Evolutionary conservation across 1,140 invertebrate genomes (phyloP), one percentile per base, ranked within the genome.

Genomic region (Rhizoglyphus robini): DNA sequence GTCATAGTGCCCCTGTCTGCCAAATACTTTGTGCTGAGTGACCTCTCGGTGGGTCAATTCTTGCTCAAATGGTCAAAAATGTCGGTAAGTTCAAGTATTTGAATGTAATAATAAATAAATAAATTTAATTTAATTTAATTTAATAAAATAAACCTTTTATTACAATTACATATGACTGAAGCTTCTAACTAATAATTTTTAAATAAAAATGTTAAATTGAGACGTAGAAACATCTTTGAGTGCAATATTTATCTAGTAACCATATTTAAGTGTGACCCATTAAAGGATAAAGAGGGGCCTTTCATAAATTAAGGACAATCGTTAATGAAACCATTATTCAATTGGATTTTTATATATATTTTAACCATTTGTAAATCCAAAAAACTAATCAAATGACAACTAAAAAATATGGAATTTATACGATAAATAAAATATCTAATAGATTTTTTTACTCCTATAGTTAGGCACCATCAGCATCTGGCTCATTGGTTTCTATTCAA

Each of bases 61-160:
- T 23, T 60, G 31, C 29, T 34, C n/a, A 15, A 20, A 60, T 60
- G 58, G 58, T 4, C 58, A 34, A 60, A 60, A 46, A 60, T 60
- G 58, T 60, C 58, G 32, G 58, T 51, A 51, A 25, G 48, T 51
- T 51, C 11, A 23, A 11, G 8, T 41, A 11, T 41, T 18, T 8
- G 36, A n/a, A n/a, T n/a, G n/a, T n/a, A n/a, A n/a, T n/a, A n/a
- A n/a, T n/a, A n/a, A n/a, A n/a, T n/a, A n/a, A n/a, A 41, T 41
- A 41, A 41, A 41, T 41, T 41, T 41, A 41, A 11, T 18, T 41
- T 41, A 11, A 41, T 11, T 41, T 18, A 11, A 11, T 41, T 41
- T 11, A 41, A 41, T 41, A 41, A 41, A 11, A 11, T 41, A 41
- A 11, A 41, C 18, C n/a, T n/a, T n/a, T n/a, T n/a, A n/a, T n/a